Percentiles rank a stretch among this genome's conserved stretches.
Evolutionary conservation across 1,140 invertebrate species (phyloP).

Genomic region (Chironomus striatipennis): DNA sequence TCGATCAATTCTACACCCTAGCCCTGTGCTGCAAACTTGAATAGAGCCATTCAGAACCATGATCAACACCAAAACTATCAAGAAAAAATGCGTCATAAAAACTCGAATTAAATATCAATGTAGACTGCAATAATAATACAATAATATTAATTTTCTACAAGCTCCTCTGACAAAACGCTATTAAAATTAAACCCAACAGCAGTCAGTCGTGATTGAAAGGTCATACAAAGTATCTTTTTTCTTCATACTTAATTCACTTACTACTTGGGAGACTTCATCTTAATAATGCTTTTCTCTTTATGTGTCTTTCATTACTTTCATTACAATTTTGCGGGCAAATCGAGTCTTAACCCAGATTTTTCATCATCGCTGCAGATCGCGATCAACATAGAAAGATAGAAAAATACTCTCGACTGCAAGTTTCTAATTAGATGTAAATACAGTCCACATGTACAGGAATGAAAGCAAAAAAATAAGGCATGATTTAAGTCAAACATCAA

Average conservation of each 20-base stretch:
- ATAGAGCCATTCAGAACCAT: too few species aligned
- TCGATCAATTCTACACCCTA: too few species aligned
- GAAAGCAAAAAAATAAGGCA: background rate
- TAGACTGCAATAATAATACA: too few species aligned
- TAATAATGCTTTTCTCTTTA: background rate
- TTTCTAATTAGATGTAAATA: background rate
- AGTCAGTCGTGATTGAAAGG: background rate
- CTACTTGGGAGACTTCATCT: background rate
- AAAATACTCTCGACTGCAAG: background rate
- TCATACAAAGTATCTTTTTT: background rate
- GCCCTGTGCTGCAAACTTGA: too few species aligned
- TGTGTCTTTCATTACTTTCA: background rate
- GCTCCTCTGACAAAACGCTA: too few species aligned
- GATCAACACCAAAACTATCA: too few species aligned
- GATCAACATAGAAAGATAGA: too few species aligned
- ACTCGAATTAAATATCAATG: too few species aligned
- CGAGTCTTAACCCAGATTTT: background rate
- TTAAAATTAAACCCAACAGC: too few species aligned
- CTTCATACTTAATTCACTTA: background rate
- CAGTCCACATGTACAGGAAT: background rate
- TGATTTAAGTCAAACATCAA: background rate
- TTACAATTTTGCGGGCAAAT: background rate
- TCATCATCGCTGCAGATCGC: background rate
- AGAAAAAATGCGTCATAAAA: too few species aligned
- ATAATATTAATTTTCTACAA: too few species aligned